Conservation (phyloP, 2,888 invertebrate species). For the Ypsolopha scabrella region DNA sequence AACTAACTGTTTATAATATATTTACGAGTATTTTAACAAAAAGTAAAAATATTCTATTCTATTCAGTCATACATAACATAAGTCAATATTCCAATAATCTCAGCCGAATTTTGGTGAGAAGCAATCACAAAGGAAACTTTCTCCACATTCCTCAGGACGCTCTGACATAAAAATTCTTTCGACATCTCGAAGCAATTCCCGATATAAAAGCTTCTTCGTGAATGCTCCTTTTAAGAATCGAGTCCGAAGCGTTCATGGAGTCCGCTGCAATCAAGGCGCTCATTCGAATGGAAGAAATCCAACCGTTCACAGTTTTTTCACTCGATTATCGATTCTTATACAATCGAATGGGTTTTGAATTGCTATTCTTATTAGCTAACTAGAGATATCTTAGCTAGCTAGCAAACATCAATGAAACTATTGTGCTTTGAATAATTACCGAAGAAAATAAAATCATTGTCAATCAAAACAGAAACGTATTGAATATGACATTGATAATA, state of each 20-base stretch:
- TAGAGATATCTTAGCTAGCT: too few species aligned
- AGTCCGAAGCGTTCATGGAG: background rate
- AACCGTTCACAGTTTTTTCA: background rate
- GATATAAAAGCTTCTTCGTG: slow-evolving; percentile 5
- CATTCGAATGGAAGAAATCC: slow-evolving; percentile 6
- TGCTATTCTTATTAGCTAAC: too few species aligned
- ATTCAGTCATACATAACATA: too few species aligned
- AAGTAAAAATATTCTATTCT: too few species aligned
- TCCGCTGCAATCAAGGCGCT: slow-evolving; percentile 7
- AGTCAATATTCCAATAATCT: background rate
- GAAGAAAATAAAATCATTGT: too few species aligned
- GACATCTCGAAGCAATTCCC: slow-evolving; percentile 1
- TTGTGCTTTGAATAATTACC: too few species aligned
- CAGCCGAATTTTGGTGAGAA: background rate
- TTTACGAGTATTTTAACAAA: too few species aligned
- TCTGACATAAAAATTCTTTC: slow-evolving; percentile 1
- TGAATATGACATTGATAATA: too few species aligned
- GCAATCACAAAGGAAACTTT: background rate
- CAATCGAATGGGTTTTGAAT: too few species aligned
- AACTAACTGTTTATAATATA: too few species aligned
- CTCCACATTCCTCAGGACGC: background rate
- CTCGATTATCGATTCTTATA: background rate
- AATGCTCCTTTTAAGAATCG: slow-evolving; percentile 3
- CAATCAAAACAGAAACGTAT: too few species aligned
- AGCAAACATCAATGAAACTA: too few species aligned